phyloP scores from a whole-genome alignment of 2,797 vertebrate genomes.

The Adrianichthys oophorus region DNA sequence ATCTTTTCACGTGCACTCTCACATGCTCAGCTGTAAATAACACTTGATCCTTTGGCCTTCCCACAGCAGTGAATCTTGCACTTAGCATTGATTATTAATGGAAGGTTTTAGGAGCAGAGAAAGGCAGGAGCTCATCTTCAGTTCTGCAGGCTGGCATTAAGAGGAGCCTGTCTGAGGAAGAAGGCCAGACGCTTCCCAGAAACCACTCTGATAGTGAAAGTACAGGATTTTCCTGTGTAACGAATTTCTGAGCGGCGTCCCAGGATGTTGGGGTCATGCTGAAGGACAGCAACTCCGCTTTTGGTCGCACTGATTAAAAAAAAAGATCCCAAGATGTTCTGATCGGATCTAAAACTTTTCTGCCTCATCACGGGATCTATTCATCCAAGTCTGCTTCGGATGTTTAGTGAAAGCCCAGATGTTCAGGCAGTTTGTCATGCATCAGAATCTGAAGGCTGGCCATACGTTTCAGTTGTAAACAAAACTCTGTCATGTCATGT shows the following conservation, averaged over 20 bases:
- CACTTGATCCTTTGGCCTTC: constrained; percentile 48
- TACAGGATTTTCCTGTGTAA: constrained; percentile 25
- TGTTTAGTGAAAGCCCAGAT: not conserved
- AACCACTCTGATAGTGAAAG: constrained; percentile 35
- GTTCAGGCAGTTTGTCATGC: not conserved
- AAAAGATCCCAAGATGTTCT: too few relatives aligned
- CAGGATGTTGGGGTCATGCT: not conserved
- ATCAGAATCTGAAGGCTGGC: not conserved
- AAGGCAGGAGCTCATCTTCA: constrained; percentile 54
- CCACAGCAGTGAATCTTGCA: constrained; percentile 54
- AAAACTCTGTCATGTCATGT: too few relatives aligned
- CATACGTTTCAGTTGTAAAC: too few relatives aligned
- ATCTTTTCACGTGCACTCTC: constrained; percentile 18
- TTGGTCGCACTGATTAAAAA: not conserved
- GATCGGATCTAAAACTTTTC: not conserved
- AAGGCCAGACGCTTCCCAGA: constrained; percentile 50
- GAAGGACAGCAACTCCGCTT: constrained; percentile 9
- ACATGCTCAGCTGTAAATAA: constrained; percentile 16
- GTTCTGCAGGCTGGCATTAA: constrained; percentile 52
- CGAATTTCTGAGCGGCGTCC: constrained; percentile 16
- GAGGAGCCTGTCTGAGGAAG: constrained; percentile 40
- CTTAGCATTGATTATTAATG: constrained; percentile 80
- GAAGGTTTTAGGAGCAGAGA: constrained; percentile 50
- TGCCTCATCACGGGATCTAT: not conserved
- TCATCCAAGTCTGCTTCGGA: not conserved